Evolutionary conservation across 1,140 invertebrate species (phyloP).

Genomic region (Potamilus streckersoni): DNA sequence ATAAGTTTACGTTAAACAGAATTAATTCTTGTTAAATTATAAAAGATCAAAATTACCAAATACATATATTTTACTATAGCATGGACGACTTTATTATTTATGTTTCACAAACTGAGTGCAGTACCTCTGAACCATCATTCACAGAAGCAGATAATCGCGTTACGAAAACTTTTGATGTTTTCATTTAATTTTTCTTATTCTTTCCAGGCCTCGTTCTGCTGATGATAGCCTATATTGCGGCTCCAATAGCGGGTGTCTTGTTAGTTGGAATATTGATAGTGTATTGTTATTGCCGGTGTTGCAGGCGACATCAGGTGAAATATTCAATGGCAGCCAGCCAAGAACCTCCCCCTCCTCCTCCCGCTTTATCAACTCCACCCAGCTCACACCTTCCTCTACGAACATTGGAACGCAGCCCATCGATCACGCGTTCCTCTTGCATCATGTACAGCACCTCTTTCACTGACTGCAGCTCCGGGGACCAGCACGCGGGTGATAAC

Average conservation of each 20-base stretch:
- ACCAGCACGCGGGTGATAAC: background rate
- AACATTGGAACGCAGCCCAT: conserved; percentile 25
- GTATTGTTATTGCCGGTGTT: conserved; percentile 14
- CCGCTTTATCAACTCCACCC: conserved; percentile 20
- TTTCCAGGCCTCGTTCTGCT: no score
- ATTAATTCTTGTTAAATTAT: no score
- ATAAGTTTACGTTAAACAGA: no score
- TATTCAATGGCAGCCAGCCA: conserved; percentile 17
- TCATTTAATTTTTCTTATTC: no score
- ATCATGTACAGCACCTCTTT: conserved; percentile 32
- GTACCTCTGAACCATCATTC: no score
- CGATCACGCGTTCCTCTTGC: conserved; percentile 12
- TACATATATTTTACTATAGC: no score
- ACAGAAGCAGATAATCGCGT: no score
- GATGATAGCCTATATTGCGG: no score
- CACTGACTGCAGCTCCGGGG: conserved; percentile 13
- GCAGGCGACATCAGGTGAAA: conserved; percentile 12
- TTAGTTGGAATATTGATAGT: conserved; percentile 9
- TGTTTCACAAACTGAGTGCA: no score
- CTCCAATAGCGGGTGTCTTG: conserved; percentile 2
- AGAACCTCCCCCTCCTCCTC: conserved; percentile 22
- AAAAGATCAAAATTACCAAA: no score
- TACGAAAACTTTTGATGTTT: no score
- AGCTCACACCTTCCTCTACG: conserved; percentile 19
- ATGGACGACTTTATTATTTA: no score